These are phyloP conservation scores for Frankliniella fusca DNA, from an alignment of 2,888 invertebrate genomes.

Conservation along the genomic window DNA sequence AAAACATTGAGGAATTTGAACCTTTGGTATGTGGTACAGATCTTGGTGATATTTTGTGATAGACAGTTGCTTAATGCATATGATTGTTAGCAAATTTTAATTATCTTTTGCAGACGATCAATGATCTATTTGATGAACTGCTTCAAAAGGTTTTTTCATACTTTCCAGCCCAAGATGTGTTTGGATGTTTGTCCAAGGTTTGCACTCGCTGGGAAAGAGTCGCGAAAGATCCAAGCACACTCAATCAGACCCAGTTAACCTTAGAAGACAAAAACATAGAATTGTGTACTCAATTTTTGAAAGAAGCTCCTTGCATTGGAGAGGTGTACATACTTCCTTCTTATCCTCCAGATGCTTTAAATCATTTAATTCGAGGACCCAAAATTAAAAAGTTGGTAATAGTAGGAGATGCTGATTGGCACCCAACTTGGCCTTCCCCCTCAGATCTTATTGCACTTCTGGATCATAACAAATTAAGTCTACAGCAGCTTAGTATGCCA, in stretches of 20 bases:
- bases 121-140: constrained; percentile 13
- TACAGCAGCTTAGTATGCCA: neutral
- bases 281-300: neutral
- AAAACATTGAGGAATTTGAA: too few species aligned
- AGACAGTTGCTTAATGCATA: neutral
- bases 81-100: neutral
- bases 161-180: neutral
- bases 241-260: neutral
- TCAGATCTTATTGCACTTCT: neutral
- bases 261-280: neutral
- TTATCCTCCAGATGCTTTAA: neutral
- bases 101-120: neutral
- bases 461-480: neutral
- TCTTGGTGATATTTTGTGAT: neutral
- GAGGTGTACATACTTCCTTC: neutral
- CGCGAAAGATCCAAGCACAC: constrained; percentile 3
- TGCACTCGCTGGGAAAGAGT: neutral
- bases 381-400: neutral
- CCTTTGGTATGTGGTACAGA: too few species aligned
- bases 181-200: neutral
- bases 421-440: neutral
- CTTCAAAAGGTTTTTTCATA: neutral
- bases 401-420: neutral
- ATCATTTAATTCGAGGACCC: neutral
- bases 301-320: neutral